Percentiles rank a stretch among this genome's conserved stretches.
phyloP scores from a whole-genome alignment of 2,113 vertebrate species.

The Ahaetulla prasina region DNA sequence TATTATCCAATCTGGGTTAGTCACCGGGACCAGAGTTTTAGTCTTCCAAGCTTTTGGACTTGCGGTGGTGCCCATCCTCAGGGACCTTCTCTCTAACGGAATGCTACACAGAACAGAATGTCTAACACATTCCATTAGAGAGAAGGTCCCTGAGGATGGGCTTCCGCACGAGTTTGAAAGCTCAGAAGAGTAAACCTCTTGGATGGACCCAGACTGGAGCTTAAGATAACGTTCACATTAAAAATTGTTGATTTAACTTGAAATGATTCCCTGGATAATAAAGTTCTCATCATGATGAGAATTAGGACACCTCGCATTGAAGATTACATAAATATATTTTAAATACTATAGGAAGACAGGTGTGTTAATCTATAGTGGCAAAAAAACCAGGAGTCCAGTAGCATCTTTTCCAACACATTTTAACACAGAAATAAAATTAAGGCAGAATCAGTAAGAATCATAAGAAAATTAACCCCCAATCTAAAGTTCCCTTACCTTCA shows the following conservation, averaged over 20 bases:
- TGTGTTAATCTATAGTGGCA: background rate
- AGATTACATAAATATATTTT: background rate
- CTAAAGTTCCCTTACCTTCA: constrained; percentile 75
- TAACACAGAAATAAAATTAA: background rate
- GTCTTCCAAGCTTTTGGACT: background rate
- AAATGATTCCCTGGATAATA: background rate
- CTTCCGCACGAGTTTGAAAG: background rate
- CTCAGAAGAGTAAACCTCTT: background rate
- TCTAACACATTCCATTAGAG: background rate
- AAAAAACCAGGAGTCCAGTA: background rate
- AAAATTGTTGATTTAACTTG: background rate
- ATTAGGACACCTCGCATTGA: too few relatives aligned
- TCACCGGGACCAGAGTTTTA: background rate
- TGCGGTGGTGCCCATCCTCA: background rate
- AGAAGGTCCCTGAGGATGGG: background rate
- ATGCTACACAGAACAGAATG: background rate
- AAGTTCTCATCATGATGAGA: background rate
- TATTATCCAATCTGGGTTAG: background rate
- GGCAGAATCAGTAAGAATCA: background rate
- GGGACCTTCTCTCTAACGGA: background rate
- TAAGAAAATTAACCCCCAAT: background rate
- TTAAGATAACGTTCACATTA: background rate
- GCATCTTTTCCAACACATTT: background rate
- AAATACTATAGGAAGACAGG: background rate
- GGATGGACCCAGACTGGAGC: background rate